A percentile compares a stretch with the other conserved stretches of the same genome.
phyloP scores from a whole-genome alignment of 2,888 invertebrate species.

The Shargacucullia verbasci region DNA sequence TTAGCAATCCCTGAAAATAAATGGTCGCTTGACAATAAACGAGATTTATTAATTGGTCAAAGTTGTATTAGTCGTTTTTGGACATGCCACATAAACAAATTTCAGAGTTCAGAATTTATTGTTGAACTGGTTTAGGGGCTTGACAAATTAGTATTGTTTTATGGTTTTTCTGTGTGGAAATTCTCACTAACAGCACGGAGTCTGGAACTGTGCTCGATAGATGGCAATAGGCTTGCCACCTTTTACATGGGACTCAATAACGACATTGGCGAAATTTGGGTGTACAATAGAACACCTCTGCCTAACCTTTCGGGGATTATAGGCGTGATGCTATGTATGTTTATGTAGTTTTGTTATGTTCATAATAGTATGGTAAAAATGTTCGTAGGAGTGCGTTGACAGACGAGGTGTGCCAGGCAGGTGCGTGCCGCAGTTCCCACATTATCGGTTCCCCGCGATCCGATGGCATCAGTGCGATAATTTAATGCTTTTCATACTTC shows the following conservation, averaged over 20 bases:
- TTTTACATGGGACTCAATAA: too few species aligned
- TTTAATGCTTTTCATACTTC: conserved; percentile 53
- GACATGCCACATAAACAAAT: conserved; percentile 23
- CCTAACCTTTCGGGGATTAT: too few species aligned
- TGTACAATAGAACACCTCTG: too few species aligned
- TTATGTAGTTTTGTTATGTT: too few species aligned
- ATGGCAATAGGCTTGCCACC: too few species aligned
- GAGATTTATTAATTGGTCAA: conserved; percentile 79
- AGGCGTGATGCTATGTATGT: too few species aligned
- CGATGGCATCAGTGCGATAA: conserved; percentile 46
- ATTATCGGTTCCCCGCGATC: conserved; percentile 48
- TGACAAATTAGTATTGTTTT: conserved; percentile 17
- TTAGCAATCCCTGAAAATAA: conserved; percentile 85
- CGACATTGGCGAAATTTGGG: too few species aligned
- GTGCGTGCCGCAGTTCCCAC: conserved; percentile 59
- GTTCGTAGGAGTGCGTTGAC: conserved; percentile 14
- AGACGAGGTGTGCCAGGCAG: conserved; percentile 59
- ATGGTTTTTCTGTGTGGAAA: background rate
- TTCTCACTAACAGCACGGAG: too few species aligned
- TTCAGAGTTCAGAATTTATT: conserved; percentile 16
- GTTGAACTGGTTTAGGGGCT: conserved; percentile 18
- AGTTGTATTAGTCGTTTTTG: conserved; percentile 40
- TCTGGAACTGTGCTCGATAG: too few species aligned
- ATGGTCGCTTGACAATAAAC: conserved; percentile 82
- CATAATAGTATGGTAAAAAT: conserved; percentile 8